Base-by-base conservation (phyloP, 2,797 vertebrate genomes). In the Karalla daura region DNA sequence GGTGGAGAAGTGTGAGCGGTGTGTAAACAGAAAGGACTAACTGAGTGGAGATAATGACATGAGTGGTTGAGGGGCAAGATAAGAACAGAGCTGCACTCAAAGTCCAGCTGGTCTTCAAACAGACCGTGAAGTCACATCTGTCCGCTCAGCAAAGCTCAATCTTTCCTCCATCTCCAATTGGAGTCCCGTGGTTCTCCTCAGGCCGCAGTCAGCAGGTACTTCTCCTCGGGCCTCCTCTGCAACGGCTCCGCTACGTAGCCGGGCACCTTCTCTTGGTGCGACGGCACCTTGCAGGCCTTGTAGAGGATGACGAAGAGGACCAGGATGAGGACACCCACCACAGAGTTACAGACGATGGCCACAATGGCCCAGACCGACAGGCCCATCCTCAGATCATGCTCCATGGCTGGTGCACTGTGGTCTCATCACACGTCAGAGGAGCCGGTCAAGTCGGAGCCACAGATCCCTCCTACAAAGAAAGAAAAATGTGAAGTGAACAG, bases 201-300 rank as follows among this genome's bases (percentile, higher is more conserved):
- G 17, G 84, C 69, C 39, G 81, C 70, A 20, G 79, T 84, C 76
- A 93, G 72, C 56, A 92, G 84, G 76, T 92, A 93, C 70, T 89
- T 94, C 15, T 93, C 85, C 53, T 92, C 89, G 1, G 67, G 58
- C 8, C 44, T 89, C 60, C 83, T 74, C 40, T 63, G 83, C 40
- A 81, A 71, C 4, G 70, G 75, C 44, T 28, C 27, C 10, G 61
- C 18, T n/a, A 37, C 30, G 39, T 90, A 81, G 43, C 46, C 80
- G 0, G 81, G 77, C 13, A 75, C 24, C 45, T 80, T 92, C 41
- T 89, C 88, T 43, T 74, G 91, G 53, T 61, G 78, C 53, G 89
- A 92, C 46, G 94, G 93, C 74, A 95, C 92, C 81, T 93, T 89
- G 81, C 94, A 95, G 66, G 94, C 94, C 78, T 94, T 94, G 89